Percentiles rank a stretch among this genome's conserved stretches.
Conservation (phyloP, 2,888 invertebrate species). For the Cataglyphis altisquamis region DNA sequence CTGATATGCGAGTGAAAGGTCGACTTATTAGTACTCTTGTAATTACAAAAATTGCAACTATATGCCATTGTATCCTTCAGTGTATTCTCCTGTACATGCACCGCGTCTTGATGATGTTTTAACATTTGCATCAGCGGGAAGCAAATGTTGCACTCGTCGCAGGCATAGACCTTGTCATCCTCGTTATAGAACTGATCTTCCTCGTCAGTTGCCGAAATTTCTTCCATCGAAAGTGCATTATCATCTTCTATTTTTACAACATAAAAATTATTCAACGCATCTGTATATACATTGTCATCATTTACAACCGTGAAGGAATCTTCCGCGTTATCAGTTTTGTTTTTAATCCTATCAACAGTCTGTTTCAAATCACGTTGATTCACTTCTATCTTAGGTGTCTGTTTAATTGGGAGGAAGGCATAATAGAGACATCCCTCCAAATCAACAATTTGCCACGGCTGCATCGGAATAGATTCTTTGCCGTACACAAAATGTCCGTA, state of each 20-base stretch:
- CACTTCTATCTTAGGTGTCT: slow-evolving; percentile 26
- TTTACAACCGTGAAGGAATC: slow-evolving; percentile 8
- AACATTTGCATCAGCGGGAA: slow-evolving; percentile 76
- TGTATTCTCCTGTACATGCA: slow-evolving; percentile 64
- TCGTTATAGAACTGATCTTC: slow-evolving; percentile 65
- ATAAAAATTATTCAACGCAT: slow-evolving; percentile 55
- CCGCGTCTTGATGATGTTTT: slow-evolving; percentile 66
- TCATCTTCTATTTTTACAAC: slow-evolving; percentile 69
- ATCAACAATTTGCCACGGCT: slow-evolving; percentile 80
- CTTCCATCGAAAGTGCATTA: slow-evolving; percentile 5
- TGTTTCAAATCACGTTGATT: background rate
- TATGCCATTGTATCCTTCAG: slow-evolving; percentile 54
- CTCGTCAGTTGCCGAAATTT: slow-evolving; percentile 21
- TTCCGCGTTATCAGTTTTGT: slow-evolving; percentile 30
- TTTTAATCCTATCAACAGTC: background rate
- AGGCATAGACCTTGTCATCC: slow-evolving; percentile 73
- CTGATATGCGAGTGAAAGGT: slow-evolving; percentile 76
- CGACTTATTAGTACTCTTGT: slow-evolving; percentile 75
- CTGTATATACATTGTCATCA: slow-evolving; percentile 47
- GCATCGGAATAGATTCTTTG: slow-evolving; percentile 78
- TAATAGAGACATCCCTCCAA: slow-evolving; percentile 79
- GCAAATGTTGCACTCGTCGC: slow-evolving; percentile 76
- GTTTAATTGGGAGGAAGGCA: slow-evolving; percentile 77
- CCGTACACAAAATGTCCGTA: slow-evolving; percentile 78
- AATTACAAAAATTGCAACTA: slow-evolving; percentile 73